These are phyloP conservation scores for Polypterus senegalus DNA, from an alignment of 2,113 vertebrate genomes.

Conservation along the genomic window DNA sequence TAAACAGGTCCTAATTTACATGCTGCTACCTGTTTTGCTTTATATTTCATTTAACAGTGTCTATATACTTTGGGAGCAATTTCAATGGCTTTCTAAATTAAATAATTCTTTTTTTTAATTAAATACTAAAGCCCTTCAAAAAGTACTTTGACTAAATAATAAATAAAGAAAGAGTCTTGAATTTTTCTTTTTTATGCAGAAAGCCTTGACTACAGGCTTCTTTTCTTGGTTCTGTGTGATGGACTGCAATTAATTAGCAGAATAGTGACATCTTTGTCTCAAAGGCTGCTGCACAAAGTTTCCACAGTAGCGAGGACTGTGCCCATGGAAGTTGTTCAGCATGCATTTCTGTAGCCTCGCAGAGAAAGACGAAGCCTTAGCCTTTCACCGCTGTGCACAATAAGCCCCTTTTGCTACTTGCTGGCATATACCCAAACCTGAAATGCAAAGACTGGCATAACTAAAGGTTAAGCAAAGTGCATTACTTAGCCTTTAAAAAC, in stretches of 20 bases:
- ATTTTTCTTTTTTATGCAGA: background rate
- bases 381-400: background rate
- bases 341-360: background rate
- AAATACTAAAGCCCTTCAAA: too few species aligned
- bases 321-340: background rate
- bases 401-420: slow-evolving; percentile 1
- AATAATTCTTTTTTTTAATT: too few species aligned
- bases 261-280: slow-evolving; percentile 2
- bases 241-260: slow-evolving; percentile 1
- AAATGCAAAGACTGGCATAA: background rate
- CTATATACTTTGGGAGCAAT: too few species aligned
- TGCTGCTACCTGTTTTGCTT: too few species aligned
- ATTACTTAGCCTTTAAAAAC: background rate
- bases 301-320: background rate
- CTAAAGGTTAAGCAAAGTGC: slow-evolving; percentile 8
- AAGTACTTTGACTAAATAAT: too few species aligned
- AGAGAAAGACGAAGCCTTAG: slow-evolving; percentile 1
- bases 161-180: too few species aligned
- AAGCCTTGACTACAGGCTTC: background rate
- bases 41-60: too few species aligned
- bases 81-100: too few species aligned
- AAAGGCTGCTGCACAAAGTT: background rate
- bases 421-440: background rate
- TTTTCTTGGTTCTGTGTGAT: slow-evolving; percentile 2
- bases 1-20: too few species aligned